These are phyloP conservation scores for Alaudala cheleensis DNA, from an alignment of 2,113 vertebrate species.

Conservation along the genomic window DNA sequence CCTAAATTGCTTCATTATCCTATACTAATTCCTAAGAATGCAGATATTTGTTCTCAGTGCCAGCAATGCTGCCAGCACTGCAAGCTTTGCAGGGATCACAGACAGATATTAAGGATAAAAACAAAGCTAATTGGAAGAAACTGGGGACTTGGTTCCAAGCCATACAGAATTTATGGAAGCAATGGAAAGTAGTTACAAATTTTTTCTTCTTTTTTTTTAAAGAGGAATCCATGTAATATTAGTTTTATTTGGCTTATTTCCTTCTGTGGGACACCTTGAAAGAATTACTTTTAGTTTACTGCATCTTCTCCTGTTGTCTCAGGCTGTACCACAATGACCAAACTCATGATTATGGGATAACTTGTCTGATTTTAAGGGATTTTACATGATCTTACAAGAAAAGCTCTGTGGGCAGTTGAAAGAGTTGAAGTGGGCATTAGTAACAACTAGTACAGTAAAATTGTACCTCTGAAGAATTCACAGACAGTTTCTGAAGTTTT, in stretches of 20 bases:
- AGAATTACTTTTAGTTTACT: background rate
- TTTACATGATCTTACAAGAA: background rate
- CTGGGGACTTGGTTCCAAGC: background rate
- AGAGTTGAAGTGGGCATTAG: background rate
- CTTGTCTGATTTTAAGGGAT: background rate
- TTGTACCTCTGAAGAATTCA: background rate
- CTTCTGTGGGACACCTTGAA: background rate
- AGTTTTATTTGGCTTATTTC: background rate
- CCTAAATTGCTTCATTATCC: background rate
- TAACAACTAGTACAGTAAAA: background rate
- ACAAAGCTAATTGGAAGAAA: background rate
- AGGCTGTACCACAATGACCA: background rate
- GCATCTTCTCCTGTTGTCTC: accelerated
- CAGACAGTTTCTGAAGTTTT: background rate
- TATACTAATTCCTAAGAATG: background rate
- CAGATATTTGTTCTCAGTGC: background rate
- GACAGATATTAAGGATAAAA: background rate
- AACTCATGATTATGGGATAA: background rate
- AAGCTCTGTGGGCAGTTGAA: background rate
- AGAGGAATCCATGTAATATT: background rate
- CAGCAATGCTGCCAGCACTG: background rate
- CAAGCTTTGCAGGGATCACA: background rate
- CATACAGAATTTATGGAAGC: background rate
- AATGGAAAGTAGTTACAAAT: background rate
- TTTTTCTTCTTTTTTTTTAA: background rate